Evolutionary conservation across 2,888 invertebrate species (phyloP).

Genomic region (Agonopterix arenella): DNA sequence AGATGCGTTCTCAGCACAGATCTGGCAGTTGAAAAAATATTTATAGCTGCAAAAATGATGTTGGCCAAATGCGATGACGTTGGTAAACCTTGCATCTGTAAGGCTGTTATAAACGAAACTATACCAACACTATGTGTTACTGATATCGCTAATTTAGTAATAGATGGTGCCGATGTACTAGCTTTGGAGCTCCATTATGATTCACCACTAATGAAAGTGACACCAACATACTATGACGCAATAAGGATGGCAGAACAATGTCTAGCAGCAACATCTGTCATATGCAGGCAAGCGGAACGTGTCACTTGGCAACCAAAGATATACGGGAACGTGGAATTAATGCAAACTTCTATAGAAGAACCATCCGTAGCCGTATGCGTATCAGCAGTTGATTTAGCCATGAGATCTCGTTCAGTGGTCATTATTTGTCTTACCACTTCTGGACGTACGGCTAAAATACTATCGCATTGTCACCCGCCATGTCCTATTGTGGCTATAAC

Average conservation of each 20-base stretch:
- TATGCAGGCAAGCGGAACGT: slow-evolving; percentile 91
- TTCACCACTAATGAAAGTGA: slow-evolving; percentile 53
- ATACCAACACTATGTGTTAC: slow-evolving; percentile 85
- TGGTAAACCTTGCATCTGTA: slow-evolving; percentile 93
- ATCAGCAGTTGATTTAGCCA: slow-evolving; percentile 56
- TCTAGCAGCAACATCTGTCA: slow-evolving; percentile 81
- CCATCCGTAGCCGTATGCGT: slow-evolving; percentile 72
- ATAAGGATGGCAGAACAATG: slow-evolving; percentile 79
- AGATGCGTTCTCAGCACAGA: slow-evolving; percentile 90
- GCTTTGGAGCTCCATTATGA: slow-evolving; percentile 81
- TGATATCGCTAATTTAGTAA: slow-evolving; percentile 94
- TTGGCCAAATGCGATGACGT: slow-evolving; percentile 88
- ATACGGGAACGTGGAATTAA: slow-evolving; percentile 82
- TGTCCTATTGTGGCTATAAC: slow-evolving; percentile 88
- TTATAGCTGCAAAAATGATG: slow-evolving; percentile 91
- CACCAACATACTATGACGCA: slow-evolving; percentile 36
- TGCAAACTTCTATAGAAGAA: slow-evolving; percentile 74
- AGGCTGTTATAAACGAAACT: slow-evolving; percentile 91
- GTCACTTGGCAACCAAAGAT: slow-evolving; percentile 88
- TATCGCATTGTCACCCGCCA: slow-evolving; percentile 81
- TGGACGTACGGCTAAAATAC: slow-evolving; percentile 82
- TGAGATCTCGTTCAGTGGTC: slow-evolving; percentile 48
- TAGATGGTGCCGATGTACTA: slow-evolving; percentile 94
- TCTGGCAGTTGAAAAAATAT: slow-evolving; percentile 91
- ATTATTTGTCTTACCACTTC: slow-evolving; percentile 88